Evolutionary conservation across 2,888 invertebrate species (phyloP).

Genomic region (Acanthosepion lycidas): DNA sequence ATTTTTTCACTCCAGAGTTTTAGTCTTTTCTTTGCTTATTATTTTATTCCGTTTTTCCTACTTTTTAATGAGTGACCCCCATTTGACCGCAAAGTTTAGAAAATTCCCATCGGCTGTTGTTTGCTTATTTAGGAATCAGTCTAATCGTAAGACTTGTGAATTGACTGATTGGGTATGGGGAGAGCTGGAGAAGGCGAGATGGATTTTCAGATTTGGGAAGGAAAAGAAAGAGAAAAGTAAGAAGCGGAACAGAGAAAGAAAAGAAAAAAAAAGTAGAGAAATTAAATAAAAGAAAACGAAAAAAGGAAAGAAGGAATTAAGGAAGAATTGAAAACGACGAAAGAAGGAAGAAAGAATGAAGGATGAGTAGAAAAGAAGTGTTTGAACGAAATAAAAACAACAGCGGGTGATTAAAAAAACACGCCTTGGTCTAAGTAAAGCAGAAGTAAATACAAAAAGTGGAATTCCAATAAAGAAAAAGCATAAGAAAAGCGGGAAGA

Average conservation of each 20-base stretch:
- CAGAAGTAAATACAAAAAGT: not conserved
- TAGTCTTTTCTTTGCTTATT: not conserved
- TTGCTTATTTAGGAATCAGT: not conserved
- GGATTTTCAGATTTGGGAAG: not conserved
- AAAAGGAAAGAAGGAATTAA: too few species aligned
- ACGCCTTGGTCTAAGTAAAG: conserved; percentile 16
- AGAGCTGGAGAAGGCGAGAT: not conserved
- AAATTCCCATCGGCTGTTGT: not conserved
- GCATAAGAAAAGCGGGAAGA: not conserved
- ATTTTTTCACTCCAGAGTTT: not conserved
- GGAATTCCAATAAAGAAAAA: not conserved
- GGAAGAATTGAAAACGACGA: not conserved
- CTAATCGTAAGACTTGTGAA: not conserved
- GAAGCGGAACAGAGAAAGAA: not conserved
- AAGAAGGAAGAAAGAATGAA: not conserved
- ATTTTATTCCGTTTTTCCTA: not conserved
- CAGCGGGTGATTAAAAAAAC: conserved; percentile 22
- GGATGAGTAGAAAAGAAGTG: not conserved
- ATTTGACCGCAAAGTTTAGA: not conserved
- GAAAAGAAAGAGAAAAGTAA: not conserved
- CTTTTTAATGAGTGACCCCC: not conserved
- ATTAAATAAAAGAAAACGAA: too few species aligned
- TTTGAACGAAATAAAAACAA: not conserved
- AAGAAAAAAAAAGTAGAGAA: not conserved
- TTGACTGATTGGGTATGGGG: not conserved